phyloP scores from a whole-genome alignment of 2,888 invertebrate species.

The Pecten maximus region DNA sequence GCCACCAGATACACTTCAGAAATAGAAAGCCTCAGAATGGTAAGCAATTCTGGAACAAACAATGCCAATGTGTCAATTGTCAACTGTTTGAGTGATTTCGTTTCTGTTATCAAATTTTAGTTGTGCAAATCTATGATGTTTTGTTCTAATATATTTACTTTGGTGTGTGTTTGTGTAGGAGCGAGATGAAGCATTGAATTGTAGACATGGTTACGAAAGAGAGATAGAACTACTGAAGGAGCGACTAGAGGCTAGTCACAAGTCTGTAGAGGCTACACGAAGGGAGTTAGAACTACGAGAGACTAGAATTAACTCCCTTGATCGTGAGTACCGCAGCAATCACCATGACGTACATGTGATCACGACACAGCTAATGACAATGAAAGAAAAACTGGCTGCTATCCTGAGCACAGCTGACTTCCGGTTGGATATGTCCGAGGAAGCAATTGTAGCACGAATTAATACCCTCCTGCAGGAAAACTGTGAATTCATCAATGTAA shows the following conservation, averaged over 20 bases:
- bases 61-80: background rate
- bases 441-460: constrained; percentile 75
- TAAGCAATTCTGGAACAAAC: constrained; percentile 58
- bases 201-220: constrained; percentile 72
- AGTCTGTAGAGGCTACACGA: constrained; percentile 72
- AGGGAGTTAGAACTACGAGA: constrained; percentile 75
- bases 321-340: constrained; percentile 66
- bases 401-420: constrained; percentile 72
- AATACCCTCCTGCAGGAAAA: constrained; percentile 63
- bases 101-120: background rate
- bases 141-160: background rate
- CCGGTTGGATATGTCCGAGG: constrained; percentile 73
- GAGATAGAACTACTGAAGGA: constrained; percentile 76
- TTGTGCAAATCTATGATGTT: background rate
- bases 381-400: constrained; percentile 77
- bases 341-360: constrained; percentile 64
- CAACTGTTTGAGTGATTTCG: background rate
- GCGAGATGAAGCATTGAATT: constrained; percentile 74
- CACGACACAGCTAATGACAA: constrained; percentile 68
- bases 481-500: constrained; percentile 76
- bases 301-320: constrained; percentile 63
- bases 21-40: constrained; percentile 76
- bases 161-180: constrained; percentile 67
- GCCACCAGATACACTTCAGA: constrained; percentile 74
- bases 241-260: constrained; percentile 73